These are phyloP conservation scores for Meles meles DNA, from an alignment of 2,113 vertebrate species.

Conservation along the genomic window DNA sequence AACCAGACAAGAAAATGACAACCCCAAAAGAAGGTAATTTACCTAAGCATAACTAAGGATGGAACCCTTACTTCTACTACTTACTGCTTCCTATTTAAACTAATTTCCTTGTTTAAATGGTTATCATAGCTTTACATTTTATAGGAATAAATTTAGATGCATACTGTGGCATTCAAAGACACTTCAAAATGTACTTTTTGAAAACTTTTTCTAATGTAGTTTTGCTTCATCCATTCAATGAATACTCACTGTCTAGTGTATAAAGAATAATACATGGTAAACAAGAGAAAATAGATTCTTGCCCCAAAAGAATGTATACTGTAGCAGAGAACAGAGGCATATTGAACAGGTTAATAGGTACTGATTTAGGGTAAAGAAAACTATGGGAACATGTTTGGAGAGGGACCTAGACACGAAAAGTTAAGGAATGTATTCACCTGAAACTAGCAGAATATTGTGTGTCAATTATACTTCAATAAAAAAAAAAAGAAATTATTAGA, in stretches of 20 bases:
- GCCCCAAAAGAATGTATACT: background rate
- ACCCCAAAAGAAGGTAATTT: background rate
- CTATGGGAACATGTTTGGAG: background rate
- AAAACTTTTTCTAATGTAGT: background rate
- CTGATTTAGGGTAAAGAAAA: conserved; percentile 23
- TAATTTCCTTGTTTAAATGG: background rate
- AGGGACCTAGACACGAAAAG: background rate
- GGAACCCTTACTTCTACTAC: background rate
- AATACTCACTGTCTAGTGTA: background rate
- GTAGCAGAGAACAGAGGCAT: conserved; percentile 7
- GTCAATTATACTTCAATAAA: background rate
- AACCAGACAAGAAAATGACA: conserved; percentile 24
- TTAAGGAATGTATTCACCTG: background rate
- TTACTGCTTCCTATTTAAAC: background rate
- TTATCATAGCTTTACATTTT: background rate
- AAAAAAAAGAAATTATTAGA: background rate
- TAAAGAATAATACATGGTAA: background rate
- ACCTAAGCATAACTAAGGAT: background rate
- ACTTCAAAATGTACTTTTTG: background rate
- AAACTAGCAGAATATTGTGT: background rate
- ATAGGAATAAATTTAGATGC: conserved; percentile 1
- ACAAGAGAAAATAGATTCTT: background rate
- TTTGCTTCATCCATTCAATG: conserved; percentile 14
- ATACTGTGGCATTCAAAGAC: background rate
- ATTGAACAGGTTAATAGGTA: background rate